Base-by-base conservation (phyloP, 2,888 invertebrate species). In the Cyclophora albipunctata region DNA sequence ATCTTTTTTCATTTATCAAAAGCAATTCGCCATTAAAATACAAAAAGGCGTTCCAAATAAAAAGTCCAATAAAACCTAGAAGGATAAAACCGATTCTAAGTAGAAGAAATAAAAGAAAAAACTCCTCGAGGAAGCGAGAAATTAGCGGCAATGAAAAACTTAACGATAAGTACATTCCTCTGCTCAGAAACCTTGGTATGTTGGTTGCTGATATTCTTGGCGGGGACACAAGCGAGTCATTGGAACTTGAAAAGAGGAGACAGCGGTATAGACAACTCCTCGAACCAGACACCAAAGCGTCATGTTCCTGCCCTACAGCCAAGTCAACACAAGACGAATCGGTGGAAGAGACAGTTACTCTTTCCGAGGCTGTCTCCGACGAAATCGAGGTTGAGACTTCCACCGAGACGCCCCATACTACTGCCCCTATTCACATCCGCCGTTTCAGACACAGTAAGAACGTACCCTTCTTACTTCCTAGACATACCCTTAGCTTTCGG, bases 401-500 rank as follows among this genome's bases (percentile, higher is more conserved):
- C 82, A 45, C 83, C 85, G 46, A 74, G 75, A 50, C 77, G 69
- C 35, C 85, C 87, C 20, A 76, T 86, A 47, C 66, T 86, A 53
- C 71, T 86, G 20, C 84, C 87, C 2, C 64, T 84, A 53, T 75
- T 88, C 58, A 88, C 87, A 37, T 81, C 84, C 56, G 82, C 80
- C 48, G 72, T 87, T 40, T 81, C 88, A 52, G 82, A 88, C 74
- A 72, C 77, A 55, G 86, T 88, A 76, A 77, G 86, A 69, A 74
- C 84, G 34, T 86, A 86, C 65, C 88, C 87, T 3, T 81, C 87
- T 51, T 87, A 87, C 67, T 78, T 88, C 52, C 85, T 86, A 78
- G 87, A 88, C 73, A 87, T 88, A 63, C 88, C 88, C 34, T 62
- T 86, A 63, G 86, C 87, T 4, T 68, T 88, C 45, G 80, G 85